Conservation (phyloP, 2,888 invertebrate genomes). For the Ephialtes manifestator region DNA sequence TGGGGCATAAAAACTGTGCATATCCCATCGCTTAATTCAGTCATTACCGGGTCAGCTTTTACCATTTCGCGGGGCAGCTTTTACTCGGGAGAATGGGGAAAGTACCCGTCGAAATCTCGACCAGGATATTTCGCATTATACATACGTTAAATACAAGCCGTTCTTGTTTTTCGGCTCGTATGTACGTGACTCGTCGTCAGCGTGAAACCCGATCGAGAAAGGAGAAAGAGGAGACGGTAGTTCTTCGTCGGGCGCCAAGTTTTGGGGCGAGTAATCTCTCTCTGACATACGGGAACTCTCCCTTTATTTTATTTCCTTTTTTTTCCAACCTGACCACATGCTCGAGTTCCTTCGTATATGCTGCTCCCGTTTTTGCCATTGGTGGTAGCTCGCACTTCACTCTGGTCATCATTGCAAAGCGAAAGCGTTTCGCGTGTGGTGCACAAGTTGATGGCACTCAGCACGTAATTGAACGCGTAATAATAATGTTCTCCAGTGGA, state of each 20-base stretch:
- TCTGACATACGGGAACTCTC: conserved; percentile 32
- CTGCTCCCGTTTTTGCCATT: conserved; percentile 44
- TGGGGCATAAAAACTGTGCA: conserved; percentile 1
- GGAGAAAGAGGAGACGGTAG: conserved; percentile 63
- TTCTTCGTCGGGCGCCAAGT: conserved; percentile 43
- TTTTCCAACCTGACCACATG: conserved; percentile 44
- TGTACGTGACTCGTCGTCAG: conserved; percentile 27
- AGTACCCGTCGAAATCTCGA: conserved; percentile 56
- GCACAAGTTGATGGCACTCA: conserved; percentile 13
- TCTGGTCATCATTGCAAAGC: conserved; percentile 30
- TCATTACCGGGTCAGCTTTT: conserved; percentile 58
- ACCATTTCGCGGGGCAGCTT: conserved; percentile 35
- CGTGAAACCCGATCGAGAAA: conserved; percentile 70
- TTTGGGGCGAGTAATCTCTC: conserved; percentile 46
- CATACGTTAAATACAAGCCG: conserved; percentile 35
- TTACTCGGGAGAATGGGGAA: conserved; percentile 39
- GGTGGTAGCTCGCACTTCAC: conserved; percentile 30
- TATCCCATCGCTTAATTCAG: conserved; percentile 52
- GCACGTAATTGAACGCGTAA: conserved; percentile 62
- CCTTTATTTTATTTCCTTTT: conserved; percentile 49
- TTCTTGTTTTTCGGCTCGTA: conserved; percentile 41
- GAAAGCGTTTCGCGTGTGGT: conserved; percentile 47
- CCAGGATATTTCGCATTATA: conserved; percentile 54
- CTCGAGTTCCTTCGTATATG: conserved; percentile 31
- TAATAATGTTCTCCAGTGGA: conserved; percentile 44